Conservation (phyloP, 2,888 invertebrate species). For the Anaspis maculata region DNA sequence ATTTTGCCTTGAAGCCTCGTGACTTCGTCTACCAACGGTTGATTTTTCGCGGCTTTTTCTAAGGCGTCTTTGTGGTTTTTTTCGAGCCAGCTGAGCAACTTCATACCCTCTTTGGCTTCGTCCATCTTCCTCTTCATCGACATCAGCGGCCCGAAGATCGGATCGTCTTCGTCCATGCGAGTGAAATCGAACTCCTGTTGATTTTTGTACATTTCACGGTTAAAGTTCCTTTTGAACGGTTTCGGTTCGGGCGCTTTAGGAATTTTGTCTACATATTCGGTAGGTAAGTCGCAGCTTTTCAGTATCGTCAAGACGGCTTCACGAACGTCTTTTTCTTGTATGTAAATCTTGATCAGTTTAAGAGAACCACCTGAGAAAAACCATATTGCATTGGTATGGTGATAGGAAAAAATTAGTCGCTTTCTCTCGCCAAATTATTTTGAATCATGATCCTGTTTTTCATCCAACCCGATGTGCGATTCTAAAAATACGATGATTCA, state of each 20-base stretch:
- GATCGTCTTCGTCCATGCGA: conserved; percentile 44
- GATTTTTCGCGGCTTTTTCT: conserved; percentile 55
- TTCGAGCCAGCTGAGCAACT: conserved; percentile 58
- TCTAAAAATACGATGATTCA: no score
- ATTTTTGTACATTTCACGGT: no score
- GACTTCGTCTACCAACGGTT: conserved; percentile 68
- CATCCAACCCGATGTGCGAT: no score
- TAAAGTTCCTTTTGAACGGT: conserved; percentile 10
- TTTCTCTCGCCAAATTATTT: no score
- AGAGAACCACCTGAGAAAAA: conserved; percentile 59
- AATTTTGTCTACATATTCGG: conserved; percentile 77
- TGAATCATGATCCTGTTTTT: no score
- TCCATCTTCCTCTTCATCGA: conserved; percentile 46
- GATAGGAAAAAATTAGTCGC: not conserved
- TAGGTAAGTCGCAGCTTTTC: conserved; percentile 73
- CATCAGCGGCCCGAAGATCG: conserved; percentile 45
- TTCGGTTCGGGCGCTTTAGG: conserved; percentile 34
- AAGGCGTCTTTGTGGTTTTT: conserved; percentile 62
- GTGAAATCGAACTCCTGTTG: conserved; percentile 35
- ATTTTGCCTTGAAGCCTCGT: conserved; percentile 54
- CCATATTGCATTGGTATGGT: conserved; percentile 2
- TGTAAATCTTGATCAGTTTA: conserved; percentile 63
- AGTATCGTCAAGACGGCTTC: conserved; percentile 69
- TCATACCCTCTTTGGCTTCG: conserved; percentile 34
- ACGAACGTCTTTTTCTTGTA: conserved; percentile 60